Conservation (phyloP, 2,113 vertebrate genomes). For the Epinephelus cyanopodus region DNA sequence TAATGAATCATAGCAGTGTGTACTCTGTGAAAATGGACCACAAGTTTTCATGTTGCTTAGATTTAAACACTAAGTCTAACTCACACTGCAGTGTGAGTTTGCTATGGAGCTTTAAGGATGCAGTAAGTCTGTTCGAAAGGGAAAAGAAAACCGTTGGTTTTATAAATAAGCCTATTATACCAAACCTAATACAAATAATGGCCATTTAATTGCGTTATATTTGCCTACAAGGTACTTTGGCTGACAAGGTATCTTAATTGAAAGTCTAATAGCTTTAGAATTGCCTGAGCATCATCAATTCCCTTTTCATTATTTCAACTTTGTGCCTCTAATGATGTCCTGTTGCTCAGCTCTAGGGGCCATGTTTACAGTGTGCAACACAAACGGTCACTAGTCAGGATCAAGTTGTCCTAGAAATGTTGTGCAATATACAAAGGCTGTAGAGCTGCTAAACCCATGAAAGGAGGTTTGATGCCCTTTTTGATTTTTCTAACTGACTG, state of each 20-base stretch:
- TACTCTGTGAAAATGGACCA: conserved; percentile 6
- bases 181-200: conserved; percentile 56
- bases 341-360: conserved; percentile 2
- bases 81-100: background rate
- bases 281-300: conserved; percentile 53
- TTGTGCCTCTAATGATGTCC: conserved; percentile 17
- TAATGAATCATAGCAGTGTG: background rate
- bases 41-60: conserved; percentile 3
- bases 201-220: conserved; percentile 66
- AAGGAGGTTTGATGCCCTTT: conserved; percentile 38
- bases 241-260: conserved; percentile 65
- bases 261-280: conserved; percentile 66
- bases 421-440: conserved; percentile 33
- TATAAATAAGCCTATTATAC: conserved; percentile 43
- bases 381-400: conserved; percentile 19
- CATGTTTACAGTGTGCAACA: conserved; percentile 34
- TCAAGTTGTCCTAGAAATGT: conserved; percentile 53
- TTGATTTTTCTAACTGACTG: conserved; percentile 42
- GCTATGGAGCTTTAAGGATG: conserved; percentile 2
- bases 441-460: conserved; percentile 43
- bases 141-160: conserved; percentile 39
- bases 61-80: conserved; percentile 2
- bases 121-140: background rate
- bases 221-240: conserved; percentile 54
- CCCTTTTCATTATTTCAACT: conserved; percentile 31